Evolutionary conservation across 2,888 invertebrate species (phyloP), one percentile per base, ranked within the genome.

Genomic region (Caenorhabditis sp.): DNA sequence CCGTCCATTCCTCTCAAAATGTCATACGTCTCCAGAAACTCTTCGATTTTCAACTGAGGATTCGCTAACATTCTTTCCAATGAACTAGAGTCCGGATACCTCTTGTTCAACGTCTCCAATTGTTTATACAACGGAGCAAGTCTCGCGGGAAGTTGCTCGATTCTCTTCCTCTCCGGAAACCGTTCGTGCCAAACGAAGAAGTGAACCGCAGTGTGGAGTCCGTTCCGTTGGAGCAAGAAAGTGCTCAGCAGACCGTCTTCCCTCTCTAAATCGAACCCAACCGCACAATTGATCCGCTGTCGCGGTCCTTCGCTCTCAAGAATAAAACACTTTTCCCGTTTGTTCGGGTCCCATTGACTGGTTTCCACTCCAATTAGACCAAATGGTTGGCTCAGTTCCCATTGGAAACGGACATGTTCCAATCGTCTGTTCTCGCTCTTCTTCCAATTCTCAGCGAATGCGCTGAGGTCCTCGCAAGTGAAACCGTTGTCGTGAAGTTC

Each of bases 41-140:
- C 76, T 0, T 67, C 26, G 11, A 20, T 20, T 4, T 20, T 53
- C 51, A 76, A 28, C 8, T 11, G 51, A 1, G 53, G 61, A 61
- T 76, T 76, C 18, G 76, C 26, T 11, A 76, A 40, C 61, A 76
- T 51, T 15, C 76, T 26, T 24, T 76, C 76, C n/a, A 76, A n/a
- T 15, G 67, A 67, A 53, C 26, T 53, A 3, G 67, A 26, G 22
- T 76, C 65, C 3, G 51, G 18, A 24, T 76, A 67, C 44, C 55
- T 11, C 1, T 9, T 3, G 20, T 53, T 67, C 13, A 76, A 15
- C 8, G n/a, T 18, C 53, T 53, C 61, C 18, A 74, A 26, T n/a
- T 50, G 44, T 9, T 26, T 13, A 37, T 74, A 74, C 37, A 24
- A 51, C 11, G 65, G 65, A n/a, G 37, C 51, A 1, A 74, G 58